These are phyloP conservation scores for Phymatocera aterrima DNA, from an alignment of 2,888 invertebrate species.

Conservation along the genomic window DNA sequence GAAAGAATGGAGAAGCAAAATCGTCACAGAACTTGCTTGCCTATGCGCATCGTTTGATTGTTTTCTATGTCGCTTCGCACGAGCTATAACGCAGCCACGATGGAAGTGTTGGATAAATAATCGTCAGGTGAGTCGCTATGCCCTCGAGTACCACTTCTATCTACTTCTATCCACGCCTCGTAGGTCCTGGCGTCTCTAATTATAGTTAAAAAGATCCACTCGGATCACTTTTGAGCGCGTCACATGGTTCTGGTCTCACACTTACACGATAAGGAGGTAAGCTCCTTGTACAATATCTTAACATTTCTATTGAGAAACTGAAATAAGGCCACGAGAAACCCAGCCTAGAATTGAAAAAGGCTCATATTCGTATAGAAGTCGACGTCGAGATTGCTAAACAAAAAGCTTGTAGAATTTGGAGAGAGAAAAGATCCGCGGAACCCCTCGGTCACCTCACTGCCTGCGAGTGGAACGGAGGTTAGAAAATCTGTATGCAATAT, in stretches of 20 bases:
- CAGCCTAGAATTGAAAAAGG: not conserved
- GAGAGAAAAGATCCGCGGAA: not conserved
- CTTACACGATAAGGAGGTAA: conserved; percentile 14
- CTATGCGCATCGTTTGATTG: conserved; percentile 40
- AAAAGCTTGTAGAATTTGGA: not conserved
- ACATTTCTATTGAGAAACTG: not conserved
- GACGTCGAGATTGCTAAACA: not conserved
- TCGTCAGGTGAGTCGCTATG: conserved; percentile 21
- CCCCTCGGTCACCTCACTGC: not conserved
- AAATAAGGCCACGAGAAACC: not conserved
- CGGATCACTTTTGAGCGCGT: conserved; percentile 38
- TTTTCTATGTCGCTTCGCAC: conserved; percentile 43
- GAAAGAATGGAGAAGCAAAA: conserved; percentile 6
- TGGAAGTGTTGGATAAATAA: conserved; percentile 33
- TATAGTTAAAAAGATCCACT: conserved; percentile 38
- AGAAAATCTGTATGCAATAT: not conserved
- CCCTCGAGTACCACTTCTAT: conserved; percentile 31
- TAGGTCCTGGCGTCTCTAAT: conserved; percentile 40
- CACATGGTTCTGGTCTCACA: conserved; percentile 15
- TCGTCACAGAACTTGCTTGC: conserved; percentile 25
- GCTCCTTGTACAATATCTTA: not conserved
- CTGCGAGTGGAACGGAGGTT: conserved; percentile 14
- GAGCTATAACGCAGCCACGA: conserved; percentile 24
- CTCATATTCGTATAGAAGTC: conserved; percentile 5
- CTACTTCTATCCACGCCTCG: conserved; percentile 40